Percentiles rank a stretch among this genome's conserved stretches.
phyloP scores from a whole-genome alignment of 2,888 invertebrate genomes.

The Eutolmus rufibarbis region DNA sequence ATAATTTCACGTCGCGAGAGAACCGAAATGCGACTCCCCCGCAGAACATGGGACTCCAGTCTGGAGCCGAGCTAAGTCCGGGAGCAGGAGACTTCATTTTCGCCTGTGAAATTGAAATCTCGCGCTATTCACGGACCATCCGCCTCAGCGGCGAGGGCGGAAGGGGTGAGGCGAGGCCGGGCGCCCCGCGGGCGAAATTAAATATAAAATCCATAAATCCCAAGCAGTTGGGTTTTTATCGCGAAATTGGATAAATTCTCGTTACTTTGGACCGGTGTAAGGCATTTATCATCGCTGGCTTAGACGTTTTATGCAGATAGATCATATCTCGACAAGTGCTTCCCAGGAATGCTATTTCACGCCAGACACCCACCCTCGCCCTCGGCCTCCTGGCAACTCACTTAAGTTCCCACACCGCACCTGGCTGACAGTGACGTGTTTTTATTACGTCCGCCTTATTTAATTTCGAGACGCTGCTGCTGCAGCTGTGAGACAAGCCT shows the following conservation, averaged over 20 bases:
- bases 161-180: not conserved
- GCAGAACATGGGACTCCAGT: not conserved
- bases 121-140: not conserved
- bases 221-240: constrained; percentile 29
- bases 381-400: not conserved
- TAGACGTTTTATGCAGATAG: constrained; percentile 10
- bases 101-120: constrained; percentile 21
- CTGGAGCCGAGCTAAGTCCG: not conserved
- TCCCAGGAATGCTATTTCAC: constrained; percentile 12
- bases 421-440: not conserved
- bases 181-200: not conserved
- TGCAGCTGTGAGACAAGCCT: not conserved
- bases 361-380: not conserved
- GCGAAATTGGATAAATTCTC: constrained; percentile 35
- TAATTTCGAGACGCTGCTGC: not conserved
- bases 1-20: not conserved
- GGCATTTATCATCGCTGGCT: constrained; percentile 26
- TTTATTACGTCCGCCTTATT: constrained; percentile 5
- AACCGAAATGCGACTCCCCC: not conserved
- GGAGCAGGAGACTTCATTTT: constrained; percentile 16
- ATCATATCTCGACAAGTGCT: not conserved
- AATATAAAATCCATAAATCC: constrained; percentile 40
- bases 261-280: not conserved
- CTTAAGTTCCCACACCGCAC: not conserved
- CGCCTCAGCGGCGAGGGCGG: not conserved